Evolutionary conservation across 2,888 invertebrate genomes (phyloP).

Genomic region (Drosophila neonasuta): DNA sequence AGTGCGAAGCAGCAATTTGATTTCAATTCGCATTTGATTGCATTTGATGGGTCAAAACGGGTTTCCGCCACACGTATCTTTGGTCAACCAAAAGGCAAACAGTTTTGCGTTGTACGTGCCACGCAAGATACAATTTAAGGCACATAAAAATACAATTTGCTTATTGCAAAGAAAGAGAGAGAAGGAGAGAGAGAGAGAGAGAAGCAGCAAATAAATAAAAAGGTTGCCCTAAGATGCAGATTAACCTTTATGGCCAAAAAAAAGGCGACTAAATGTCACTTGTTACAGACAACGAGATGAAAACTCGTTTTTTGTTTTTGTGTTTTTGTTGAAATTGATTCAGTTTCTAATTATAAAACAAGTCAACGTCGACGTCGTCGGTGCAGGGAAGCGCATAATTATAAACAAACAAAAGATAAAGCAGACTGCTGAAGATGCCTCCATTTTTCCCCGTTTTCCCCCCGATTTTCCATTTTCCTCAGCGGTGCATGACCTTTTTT

Average conservation of each 20-base stretch:
- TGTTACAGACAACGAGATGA: slow-evolving; percentile 35
- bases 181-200: too few relatives aligned
- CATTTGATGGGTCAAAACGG: slow-evolving; percentile 29
- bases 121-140: slow-evolving; percentile 49
- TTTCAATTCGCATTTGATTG: slow-evolving; percentile 64
- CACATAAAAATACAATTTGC: slow-evolving; percentile 55
- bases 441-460: neutral
- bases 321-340: slow-evolving; percentile 36
- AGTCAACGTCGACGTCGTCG: slow-evolving; percentile 34
- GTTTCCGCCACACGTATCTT: slow-evolving; percentile 46
- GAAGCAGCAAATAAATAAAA: neutral
- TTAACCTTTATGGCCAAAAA: neutral
- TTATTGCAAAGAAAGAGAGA: slow-evolving; percentile 10
- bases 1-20: slow-evolving; percentile 42
- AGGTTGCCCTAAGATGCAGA: neutral
- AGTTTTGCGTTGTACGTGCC: slow-evolving; percentile 56
- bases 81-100: slow-evolving; percentile 48
- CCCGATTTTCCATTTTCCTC: neutral
- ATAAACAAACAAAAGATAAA: slow-evolving; percentile 72
- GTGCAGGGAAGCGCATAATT: slow-evolving; percentile 67
- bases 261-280: slow-evolving; percentile 25
- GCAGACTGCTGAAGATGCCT: slow-evolving; percentile 4
- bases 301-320: slow-evolving; percentile 33
- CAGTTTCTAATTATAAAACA: slow-evolving; percentile 60
- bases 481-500: slow-evolving; percentile 47